These are phyloP conservation scores for Cybosia mesomella DNA, from an alignment of 2,888 invertebrate genomes.

Conservation along the genomic window DNA sequence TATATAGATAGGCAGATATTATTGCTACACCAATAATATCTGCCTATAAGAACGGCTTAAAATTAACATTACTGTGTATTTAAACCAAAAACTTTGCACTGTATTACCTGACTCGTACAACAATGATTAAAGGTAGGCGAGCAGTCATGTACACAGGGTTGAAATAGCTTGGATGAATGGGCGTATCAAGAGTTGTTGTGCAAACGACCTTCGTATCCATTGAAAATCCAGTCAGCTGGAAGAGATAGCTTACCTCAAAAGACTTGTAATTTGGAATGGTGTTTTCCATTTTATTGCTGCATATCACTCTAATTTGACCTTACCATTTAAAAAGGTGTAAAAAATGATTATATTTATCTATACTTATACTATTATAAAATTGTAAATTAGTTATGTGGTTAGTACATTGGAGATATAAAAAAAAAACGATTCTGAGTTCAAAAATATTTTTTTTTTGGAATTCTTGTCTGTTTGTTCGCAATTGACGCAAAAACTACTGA, in stretches of 20 bases:
- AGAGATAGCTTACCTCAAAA: neutral
- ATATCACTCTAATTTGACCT: neutral
- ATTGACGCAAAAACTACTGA: too few relatives aligned
- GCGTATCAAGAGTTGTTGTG: neutral
- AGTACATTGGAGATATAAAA: too few relatives aligned
- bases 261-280: neutral
- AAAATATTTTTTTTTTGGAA: too few relatives aligned
- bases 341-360: neutral
- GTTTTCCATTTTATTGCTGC: neutral
- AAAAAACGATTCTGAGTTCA: too few relatives aligned
- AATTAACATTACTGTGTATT: neutral
- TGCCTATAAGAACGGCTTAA: too few relatives aligned
- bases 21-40: too few relatives aligned
- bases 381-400: too few relatives aligned
- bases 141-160: neutral
- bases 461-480: too few relatives aligned
- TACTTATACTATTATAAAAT: too few relatives aligned
- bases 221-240: neutral
- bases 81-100: neutral
- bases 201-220: neutral
- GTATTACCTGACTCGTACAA: neutral
- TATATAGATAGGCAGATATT: too few relatives aligned
- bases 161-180: neutral
- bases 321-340: neutral
- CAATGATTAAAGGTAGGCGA: neutral